Conservation (phyloP, 2,797 vertebrate genomes). For the Limosa lapponica region DNA sequence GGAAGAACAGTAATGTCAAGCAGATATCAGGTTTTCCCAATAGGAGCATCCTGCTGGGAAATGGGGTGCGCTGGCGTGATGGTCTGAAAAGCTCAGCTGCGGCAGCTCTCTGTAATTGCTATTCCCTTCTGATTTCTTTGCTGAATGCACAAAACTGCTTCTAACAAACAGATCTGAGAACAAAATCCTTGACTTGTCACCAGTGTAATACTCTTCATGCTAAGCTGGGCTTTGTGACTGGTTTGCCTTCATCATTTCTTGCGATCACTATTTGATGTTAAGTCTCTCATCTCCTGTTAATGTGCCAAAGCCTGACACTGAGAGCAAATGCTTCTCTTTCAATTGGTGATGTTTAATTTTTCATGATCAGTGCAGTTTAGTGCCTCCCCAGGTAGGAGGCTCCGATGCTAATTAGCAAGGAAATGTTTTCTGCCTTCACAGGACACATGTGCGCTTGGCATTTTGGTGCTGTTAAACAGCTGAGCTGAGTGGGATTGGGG, state of each 20-base stretch:
- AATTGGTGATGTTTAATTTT: slow-evolving; percentile 67
- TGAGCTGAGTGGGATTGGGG: not conserved
- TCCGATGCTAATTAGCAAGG: slow-evolving; percentile 63
- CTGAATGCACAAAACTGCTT: slow-evolving; percentile 57
- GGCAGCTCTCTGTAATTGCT: slow-evolving; percentile 63
- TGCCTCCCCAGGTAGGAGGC: slow-evolving; percentile 48
- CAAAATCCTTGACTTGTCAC: slow-evolving; percentile 54
- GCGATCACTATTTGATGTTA: not conserved
- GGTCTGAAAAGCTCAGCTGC: slow-evolving; percentile 63
- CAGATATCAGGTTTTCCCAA: slow-evolving; percentile 56
- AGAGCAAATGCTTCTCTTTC: slow-evolving; percentile 19
- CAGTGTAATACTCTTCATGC: slow-evolving; percentile 4
- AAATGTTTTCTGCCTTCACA: not conserved
- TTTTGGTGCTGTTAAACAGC: not conserved
- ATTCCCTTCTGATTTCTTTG: slow-evolving; percentile 63
- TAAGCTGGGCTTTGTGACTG: not conserved
- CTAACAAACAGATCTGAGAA: slow-evolving; percentile 55
- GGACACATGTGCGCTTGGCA: not conserved
- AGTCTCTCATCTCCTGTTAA: slow-evolving; percentile 1
- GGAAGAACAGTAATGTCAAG: slow-evolving; percentile 2
- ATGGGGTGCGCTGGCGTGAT: not conserved
- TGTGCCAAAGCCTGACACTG: not conserved
- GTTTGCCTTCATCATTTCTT: not conserved
- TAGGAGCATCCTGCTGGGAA: slow-evolving; percentile 41
- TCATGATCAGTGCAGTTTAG: slow-evolving; percentile 61